Evolutionary conservation across 2,797 vertebrate species (phyloP), one percentile per base, ranked within the genome.

Genomic region (Melanotaenia maccullochi): DNA sequence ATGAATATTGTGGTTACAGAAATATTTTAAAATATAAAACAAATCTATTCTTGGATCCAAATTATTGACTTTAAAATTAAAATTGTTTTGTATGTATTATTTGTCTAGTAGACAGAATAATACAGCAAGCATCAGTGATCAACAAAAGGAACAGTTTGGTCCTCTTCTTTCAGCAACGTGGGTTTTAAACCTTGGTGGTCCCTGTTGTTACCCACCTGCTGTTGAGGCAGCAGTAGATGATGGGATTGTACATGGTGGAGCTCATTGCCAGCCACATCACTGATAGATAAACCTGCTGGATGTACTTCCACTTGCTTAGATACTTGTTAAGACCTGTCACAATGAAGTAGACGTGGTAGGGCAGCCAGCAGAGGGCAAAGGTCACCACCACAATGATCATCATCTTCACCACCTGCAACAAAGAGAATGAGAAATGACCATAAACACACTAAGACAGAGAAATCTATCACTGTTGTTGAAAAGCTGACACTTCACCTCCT

Each of bases 181-280:
- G 18, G 5, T 38, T 72, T 33, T 70, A 54, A 61, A 61, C 2
- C 1, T 36, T 6, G 13, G 47, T 13, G 8, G 4, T 35, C 24
- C 28, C n/a, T 11, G 25, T 13, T 60, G 36, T 44, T 22, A 77
- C 88, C 38, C 93, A 99, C 98, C 97, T 96, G 92, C 97, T 99
- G 91, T 99, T 99, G 65, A 99, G 95, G 89, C 98, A 99, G 90
- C 97, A 99, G 94, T 99, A 99, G 93, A 99, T 99, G 88, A 99
- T 98, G 67, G 98, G 98, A 78, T 99, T 99, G 91, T 99, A 99
- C 98, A 99, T 99, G 38, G 97, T 98, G 42, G 96, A 99, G 89
- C 97, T 99, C 97, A 99, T 99, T 56, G 97, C 97, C 75, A 99
- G 93, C 97, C 97, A 98, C 91, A 99, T 94, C 67, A 97, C 96